Base-by-base conservation (phyloP, 2,888 invertebrate genomes). In the Trichogramma dendrolimi region DNA sequence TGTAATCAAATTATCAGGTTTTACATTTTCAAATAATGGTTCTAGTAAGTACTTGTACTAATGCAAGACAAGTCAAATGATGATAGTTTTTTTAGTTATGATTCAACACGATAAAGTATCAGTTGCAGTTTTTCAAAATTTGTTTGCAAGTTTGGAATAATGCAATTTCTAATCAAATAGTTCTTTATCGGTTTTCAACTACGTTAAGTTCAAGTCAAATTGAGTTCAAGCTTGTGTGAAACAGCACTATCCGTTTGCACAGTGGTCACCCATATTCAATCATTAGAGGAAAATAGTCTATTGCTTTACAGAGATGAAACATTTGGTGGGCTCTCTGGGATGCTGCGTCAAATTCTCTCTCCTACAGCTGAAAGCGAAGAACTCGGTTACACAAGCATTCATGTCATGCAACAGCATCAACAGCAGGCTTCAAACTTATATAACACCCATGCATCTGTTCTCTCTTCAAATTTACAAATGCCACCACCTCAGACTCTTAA, bases 311-410 rank as follows among this genome's bases (percentile, higher is more conserved):
- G 78, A 73, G 78, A 78, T 63, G 79, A 78, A 65, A 75, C 74
- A 57, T 78, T 79, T 62, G 79, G 79, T 58, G 79, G 78, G 70
- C 74, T 79, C 59, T 79, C 79, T 42, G 79, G 79, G 67, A 79
- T 79, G 79, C 74, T 79, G 66, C 77, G 79, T 57, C 79, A 79
- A 65, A 79, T 79, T 63, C 72, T 79, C 27, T 79, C 79, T 58
- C 79, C 79, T 27, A 75, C 77, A 57, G 75, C 78, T 60, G 73
- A 71, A 62, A 73, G 71, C 14, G 76, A 73, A 60, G 77, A 76
- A 42, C 61, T 66, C 49, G 64, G 69, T 49, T 55, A 67, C 11
- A 66, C 68, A 63, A 71, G 68, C 65, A 74, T 69, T 67, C 73
- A 72, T 63, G 65, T 74, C 40, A 71, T 75, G 7, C 73, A 72